Conservation (phyloP, 2,888 invertebrate genomes). For the Catocala nupta region DNA sequence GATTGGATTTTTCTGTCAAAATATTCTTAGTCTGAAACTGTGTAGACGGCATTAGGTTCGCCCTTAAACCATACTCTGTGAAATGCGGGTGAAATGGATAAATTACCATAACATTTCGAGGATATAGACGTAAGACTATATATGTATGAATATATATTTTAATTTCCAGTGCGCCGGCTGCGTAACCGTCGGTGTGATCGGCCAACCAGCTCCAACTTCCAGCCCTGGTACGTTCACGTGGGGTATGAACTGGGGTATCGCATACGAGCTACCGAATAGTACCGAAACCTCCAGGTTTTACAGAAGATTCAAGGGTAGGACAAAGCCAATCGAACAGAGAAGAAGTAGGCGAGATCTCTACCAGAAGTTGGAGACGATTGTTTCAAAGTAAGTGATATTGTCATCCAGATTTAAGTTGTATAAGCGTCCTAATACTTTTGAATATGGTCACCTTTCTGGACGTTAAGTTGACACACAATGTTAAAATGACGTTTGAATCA, state of each 20-base stretch:
- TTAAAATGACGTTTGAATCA: too few species aligned
- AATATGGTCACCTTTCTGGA: too few species aligned
- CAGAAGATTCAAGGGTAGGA: slow-evolving; percentile 60
- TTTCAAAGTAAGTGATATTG: slow-evolving; percentile 82
- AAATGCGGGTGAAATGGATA: too few species aligned
- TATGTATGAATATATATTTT: not conserved
- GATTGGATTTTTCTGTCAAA: too few species aligned
- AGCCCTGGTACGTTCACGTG: slow-evolving; percentile 88
- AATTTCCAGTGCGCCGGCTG: slow-evolving; percentile 86
- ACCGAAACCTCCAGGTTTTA: slow-evolving; percentile 79
- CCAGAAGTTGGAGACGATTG: slow-evolving; percentile 89
- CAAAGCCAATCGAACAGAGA: slow-evolving; percentile 84
- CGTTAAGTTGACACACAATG: too few species aligned
- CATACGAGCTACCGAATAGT: slow-evolving; percentile 88
- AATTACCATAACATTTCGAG: too few species aligned
- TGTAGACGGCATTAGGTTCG: too few species aligned
- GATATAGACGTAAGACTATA: too few species aligned
- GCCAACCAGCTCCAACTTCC: slow-evolving; percentile 77
- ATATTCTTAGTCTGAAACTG: too few species aligned
- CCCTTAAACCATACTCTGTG: too few species aligned
- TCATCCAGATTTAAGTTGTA: too few species aligned
- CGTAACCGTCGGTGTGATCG: slow-evolving; percentile 81
- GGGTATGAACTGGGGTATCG: slow-evolving; percentile 91
- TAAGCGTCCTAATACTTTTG: too few species aligned
- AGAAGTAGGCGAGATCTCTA: slow-evolving; percentile 90